Conservation (phyloP, 1,140 invertebrate genomes). For the Drosophila cardini region DNA sequence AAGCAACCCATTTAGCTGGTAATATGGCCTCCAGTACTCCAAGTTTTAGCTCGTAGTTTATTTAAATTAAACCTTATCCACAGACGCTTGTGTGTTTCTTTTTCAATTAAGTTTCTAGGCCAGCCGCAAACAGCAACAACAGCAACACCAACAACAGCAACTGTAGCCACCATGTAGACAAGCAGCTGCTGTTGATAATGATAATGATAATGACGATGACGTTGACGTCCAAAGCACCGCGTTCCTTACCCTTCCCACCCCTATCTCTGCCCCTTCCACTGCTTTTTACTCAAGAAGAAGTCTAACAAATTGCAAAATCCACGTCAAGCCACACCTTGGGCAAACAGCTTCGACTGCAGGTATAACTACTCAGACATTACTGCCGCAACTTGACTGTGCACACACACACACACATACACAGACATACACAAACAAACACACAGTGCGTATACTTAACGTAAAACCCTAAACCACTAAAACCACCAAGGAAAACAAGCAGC, state of each 20-base stretch:
- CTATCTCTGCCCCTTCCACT: too few relatives aligned
- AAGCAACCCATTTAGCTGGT: constrained; percentile 44
- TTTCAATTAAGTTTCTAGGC: constrained; percentile 80
- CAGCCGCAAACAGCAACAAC: constrained; percentile 63
- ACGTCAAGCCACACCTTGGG: constrained; percentile 67
- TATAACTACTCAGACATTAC: constrained; percentile 28
- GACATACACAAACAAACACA: constrained; percentile 19
- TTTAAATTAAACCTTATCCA: constrained; percentile 78
- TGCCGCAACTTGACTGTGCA: constrained; percentile 48
- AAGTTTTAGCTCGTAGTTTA: constrained; percentile 60
- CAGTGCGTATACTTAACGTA: constrained; percentile 79
- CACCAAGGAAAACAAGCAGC: constrained; percentile 59
- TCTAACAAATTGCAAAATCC: constrained; percentile 80
- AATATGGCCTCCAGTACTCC: constrained; percentile 31
- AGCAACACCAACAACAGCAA: constrained; percentile 45
- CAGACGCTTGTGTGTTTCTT: constrained; percentile 47
- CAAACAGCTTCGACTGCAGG: constrained; percentile 67
- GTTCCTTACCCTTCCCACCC: constrained; percentile 5
- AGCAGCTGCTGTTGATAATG: constrained; percentile 75
- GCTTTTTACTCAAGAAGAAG: constrained; percentile 54
- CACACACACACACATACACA: constrained; percentile 18
- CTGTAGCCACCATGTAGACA: constrained; percentile 43
- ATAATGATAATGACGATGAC: constrained; percentile 49
- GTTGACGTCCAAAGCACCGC: constrained; percentile 23
- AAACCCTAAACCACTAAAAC: constrained; percentile 80